Percentiles rank a stretch among this genome's conserved stretches.
Evolutionary conservation across 2,797 vertebrate species (phyloP).

Genomic region (Loris lydekkerianus): DNA sequence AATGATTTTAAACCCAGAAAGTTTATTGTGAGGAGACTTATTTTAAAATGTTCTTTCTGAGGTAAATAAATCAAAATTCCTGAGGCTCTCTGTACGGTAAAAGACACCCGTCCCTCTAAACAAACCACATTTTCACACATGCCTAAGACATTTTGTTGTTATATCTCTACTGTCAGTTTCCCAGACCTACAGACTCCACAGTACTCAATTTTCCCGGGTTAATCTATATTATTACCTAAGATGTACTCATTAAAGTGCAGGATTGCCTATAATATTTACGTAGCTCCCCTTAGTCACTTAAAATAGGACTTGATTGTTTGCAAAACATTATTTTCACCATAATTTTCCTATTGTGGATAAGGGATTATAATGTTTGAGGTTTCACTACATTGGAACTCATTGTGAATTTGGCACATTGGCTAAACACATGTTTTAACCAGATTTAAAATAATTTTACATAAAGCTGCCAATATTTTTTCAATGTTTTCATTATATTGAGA

Average conservation of each 20-base stretch:
- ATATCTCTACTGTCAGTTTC: background rate
- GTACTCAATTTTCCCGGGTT: background rate
- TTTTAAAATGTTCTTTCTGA: background rate
- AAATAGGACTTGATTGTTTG: background rate
- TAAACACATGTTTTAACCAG: slow-evolving; percentile 26
- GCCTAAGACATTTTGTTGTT: background rate
- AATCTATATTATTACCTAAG: background rate
- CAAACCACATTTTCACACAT: background rate
- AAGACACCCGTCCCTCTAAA: background rate
- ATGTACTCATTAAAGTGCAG: background rate
- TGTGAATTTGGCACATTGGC: background rate
- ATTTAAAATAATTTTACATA: slow-evolving; percentile 45
- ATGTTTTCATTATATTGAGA: slow-evolving; percentile 19
- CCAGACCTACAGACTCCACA: background rate
- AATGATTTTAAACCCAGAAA: background rate
- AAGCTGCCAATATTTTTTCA: slow-evolving; percentile 55
- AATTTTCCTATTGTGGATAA: background rate
- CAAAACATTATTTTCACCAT: background rate
- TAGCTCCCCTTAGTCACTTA: background rate
- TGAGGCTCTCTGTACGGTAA: background rate
- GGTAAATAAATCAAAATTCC: background rate
- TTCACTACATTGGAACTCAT: background rate
- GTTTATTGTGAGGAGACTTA: background rate
- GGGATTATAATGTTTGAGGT: background rate
- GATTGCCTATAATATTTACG: background rate